phyloP scores from a whole-genome alignment of 2,113 vertebrate species.

The Malaclemys terrapin region DNA sequence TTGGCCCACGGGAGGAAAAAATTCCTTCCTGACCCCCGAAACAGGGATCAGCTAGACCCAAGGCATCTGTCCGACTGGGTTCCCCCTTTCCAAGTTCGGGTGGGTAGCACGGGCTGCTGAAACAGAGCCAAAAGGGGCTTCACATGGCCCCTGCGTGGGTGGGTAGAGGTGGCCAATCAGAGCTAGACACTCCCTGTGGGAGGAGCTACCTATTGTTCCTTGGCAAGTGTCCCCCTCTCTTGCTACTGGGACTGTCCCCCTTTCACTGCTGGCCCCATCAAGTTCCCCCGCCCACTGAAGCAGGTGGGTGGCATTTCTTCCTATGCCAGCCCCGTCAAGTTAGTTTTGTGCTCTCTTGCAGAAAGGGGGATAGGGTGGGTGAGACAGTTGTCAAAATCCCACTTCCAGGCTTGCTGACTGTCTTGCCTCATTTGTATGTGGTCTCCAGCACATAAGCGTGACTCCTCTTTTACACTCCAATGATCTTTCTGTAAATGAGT shows the following conservation, averaged over 20 bases:
- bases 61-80: neutral
- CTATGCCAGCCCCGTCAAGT: neutral
- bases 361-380: neutral
- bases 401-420: neutral
- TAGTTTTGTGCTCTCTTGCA: neutral
- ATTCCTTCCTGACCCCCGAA: neutral
- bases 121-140: neutral
- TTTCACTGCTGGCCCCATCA: neutral
- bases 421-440: neutral
- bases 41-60: neutral
- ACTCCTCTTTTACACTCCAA: rapidly evolving
- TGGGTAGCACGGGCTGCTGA: neutral
- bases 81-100: neutral
- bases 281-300: neutral
- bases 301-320: neutral
- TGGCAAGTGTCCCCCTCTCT: neutral
- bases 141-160: neutral
- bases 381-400: neutral
- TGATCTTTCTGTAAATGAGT: rapidly evolving
- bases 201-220: neutral
- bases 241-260: neutral
- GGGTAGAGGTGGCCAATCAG: neutral
- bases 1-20: neutral
- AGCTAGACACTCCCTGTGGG: neutral
- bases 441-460: neutral